phyloP scores from a whole-genome alignment of 2,888 invertebrate species.

The Agrotis puta region DNA sequence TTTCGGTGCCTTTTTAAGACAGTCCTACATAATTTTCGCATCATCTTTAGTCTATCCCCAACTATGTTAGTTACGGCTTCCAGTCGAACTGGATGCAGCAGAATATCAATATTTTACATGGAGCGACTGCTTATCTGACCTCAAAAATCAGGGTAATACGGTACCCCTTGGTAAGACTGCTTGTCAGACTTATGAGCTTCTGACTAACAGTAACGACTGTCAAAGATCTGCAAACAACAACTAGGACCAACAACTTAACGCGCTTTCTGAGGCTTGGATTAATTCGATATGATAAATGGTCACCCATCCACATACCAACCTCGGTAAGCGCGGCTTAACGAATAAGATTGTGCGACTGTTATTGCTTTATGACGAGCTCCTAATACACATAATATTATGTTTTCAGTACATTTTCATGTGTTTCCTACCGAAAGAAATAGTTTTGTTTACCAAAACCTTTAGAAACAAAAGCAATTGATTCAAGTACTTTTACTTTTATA shows the following conservation, averaged over 20 bases:
- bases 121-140: too few relatives aligned
- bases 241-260: background rate
- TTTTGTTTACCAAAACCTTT: slow-evolving; percentile 53
- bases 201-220: background rate
- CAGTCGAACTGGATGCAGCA: background rate
- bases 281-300: too few relatives aligned
- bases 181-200: background rate
- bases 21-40: too few relatives aligned
- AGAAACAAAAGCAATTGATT: slow-evolving; percentile 31
- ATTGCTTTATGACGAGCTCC: too few relatives aligned
- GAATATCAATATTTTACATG: too few relatives aligned
- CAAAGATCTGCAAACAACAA: background rate
- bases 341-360: too few relatives aligned
- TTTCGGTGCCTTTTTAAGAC: too few relatives aligned
- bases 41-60: too few relatives aligned
- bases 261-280: too few relatives aligned
- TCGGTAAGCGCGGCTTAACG: too few relatives aligned
- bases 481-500: slow-evolving; percentile 10
- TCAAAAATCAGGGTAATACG: too few relatives aligned
- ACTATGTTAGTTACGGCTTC: background rate
- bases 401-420: slow-evolving; percentile 2
- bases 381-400: background rate
- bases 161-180: background rate
- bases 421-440: slow-evolving; percentile 44
- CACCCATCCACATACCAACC: too few relatives aligned